These are phyloP conservation scores for Drosophila incognita DNA, from an alignment of 2,888 invertebrate species.

Conservation along the genomic window DNA sequence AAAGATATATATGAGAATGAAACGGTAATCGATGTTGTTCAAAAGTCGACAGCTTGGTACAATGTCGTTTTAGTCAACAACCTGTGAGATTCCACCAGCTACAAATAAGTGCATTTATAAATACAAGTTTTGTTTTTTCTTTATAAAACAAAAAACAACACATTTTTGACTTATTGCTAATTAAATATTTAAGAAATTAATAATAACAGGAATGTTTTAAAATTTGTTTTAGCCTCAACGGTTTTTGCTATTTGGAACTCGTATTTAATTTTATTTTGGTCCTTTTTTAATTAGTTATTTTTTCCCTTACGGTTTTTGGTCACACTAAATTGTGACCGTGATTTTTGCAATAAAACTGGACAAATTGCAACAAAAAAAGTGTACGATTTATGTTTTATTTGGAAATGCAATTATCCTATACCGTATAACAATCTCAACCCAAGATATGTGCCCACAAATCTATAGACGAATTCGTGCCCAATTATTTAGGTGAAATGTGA, in stretches of 20 bases:
- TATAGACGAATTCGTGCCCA: not conserved
- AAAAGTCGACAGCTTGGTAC: too few species aligned
- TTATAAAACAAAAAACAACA: too few species aligned
- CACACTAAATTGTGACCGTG: slow-evolving; percentile 50
- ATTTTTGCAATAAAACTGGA: slow-evolving; percentile 59
- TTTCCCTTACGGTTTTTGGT: slow-evolving; percentile 12
- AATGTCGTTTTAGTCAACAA: not conserved
- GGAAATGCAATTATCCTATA: slow-evolving; percentile 14
- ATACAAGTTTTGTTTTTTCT: not conserved
- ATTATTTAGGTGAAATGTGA: slow-evolving; percentile 63
- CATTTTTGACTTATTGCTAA: not conserved
- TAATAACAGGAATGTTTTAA: not conserved
- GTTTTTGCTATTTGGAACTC: not conserved
- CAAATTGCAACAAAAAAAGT: slow-evolving; percentile 37
- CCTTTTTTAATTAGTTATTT: not conserved
- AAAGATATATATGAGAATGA: not conserved
- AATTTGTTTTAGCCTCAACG: not conserved
- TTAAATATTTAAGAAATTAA: not conserved
- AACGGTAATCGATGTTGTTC: too few species aligned
- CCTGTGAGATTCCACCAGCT: not conserved
- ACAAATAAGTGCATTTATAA: not conserved
- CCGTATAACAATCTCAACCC: not conserved
- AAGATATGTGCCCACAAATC: slow-evolving; percentile 8
- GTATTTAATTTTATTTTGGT: not conserved
- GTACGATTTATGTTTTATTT: slow-evolving; percentile 36